Conservation (phyloP, 1,140 invertebrate genomes). For the Drosophila bifasciata region DNA sequence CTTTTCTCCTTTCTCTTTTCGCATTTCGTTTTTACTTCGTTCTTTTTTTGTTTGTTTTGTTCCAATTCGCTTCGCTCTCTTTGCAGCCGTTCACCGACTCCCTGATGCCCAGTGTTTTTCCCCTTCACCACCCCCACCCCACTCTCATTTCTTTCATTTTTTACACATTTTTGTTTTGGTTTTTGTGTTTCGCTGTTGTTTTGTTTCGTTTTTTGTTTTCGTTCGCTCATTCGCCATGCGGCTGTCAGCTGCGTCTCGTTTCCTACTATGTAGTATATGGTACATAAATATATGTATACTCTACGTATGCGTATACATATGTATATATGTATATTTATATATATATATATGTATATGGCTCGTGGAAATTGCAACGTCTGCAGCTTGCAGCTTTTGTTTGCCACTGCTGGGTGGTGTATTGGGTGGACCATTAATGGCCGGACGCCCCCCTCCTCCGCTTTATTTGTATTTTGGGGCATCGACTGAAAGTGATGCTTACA, state of each 20-base stretch:
- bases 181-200: slow-evolving; percentile 78
- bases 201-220: slow-evolving; percentile 76
- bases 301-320: slow-evolving; percentile 1
- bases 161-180: slow-evolving; percentile 82
- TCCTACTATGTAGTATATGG: slow-evolving; percentile 11
- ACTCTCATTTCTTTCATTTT: slow-evolving; percentile 56
- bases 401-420: slow-evolving; percentile 39
- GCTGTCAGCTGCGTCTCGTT: slow-evolving; percentile 70
- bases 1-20: neutral
- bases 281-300: slow-evolving; percentile 14
- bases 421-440: neutral
- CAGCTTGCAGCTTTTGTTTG: slow-evolving; percentile 76
- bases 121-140: neutral
- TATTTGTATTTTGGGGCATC: no score
- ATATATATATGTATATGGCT: slow-evolving; percentile 41
- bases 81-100: no score
- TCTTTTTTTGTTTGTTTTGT: slow-evolving; percentile 56
- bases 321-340: neutral
- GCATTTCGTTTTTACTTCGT: slow-evolving; percentile 64
- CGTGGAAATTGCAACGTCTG: slow-evolving; percentile 75
- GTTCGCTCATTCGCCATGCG: slow-evolving; percentile 77
- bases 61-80: slow-evolving; percentile 9
- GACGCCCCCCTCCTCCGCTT: no score
- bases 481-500: slow-evolving; percentile 54
- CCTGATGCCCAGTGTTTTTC: no score